Percentiles rank a stretch among this genome's conserved stretches.
These are phyloP conservation scores for Ligdia adustata DNA, from an alignment of 2,888 invertebrate species.

Conservation along the genomic window DNA sequence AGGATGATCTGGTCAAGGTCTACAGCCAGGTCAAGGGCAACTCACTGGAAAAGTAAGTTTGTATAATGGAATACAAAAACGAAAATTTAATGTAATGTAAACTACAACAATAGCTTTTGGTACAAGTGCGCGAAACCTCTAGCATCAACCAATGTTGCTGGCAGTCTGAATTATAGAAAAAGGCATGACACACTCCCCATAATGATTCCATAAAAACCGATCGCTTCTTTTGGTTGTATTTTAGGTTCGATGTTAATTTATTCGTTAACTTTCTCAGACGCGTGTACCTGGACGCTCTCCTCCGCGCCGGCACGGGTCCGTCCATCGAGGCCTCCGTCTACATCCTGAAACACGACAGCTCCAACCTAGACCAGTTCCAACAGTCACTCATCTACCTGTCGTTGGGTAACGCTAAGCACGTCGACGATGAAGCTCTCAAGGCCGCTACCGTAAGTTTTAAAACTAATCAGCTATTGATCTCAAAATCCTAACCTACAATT, in stretches of 20 bases:
- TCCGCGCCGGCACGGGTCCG: slow-evolving; percentile 91
- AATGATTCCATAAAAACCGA: no score
- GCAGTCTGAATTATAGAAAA: no score
- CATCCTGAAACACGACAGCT: slow-evolving; percentile 86
- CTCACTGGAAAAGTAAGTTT: slow-evolving; percentile 81
- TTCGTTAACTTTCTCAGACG: slow-evolving; percentile 72
- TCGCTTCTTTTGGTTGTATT: no score
- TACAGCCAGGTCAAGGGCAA: slow-evolving; percentile 86
- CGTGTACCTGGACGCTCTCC: slow-evolving; percentile 91
- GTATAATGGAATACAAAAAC: no score
- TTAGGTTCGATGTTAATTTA: background rate
- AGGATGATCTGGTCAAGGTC: slow-evolving; percentile 88
- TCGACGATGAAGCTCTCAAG: slow-evolving; percentile 86
- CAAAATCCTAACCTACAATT: no score
- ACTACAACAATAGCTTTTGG: no score
- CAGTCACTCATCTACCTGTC: slow-evolving; percentile 87
- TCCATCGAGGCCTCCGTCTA: slow-evolving; percentile 88
- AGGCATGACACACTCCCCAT: no score
- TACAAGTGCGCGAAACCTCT: no score
- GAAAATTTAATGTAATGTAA: no score
- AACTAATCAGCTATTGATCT: no score
- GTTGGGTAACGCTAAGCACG: slow-evolving; percentile 87
- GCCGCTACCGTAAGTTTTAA: slow-evolving; percentile 81
- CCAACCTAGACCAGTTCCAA: slow-evolving; percentile 65
- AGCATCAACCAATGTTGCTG: no score